Evolutionary conservation across 2,888 invertebrate species (phyloP).

Genomic region (Cataglyphis albicans): DNA sequence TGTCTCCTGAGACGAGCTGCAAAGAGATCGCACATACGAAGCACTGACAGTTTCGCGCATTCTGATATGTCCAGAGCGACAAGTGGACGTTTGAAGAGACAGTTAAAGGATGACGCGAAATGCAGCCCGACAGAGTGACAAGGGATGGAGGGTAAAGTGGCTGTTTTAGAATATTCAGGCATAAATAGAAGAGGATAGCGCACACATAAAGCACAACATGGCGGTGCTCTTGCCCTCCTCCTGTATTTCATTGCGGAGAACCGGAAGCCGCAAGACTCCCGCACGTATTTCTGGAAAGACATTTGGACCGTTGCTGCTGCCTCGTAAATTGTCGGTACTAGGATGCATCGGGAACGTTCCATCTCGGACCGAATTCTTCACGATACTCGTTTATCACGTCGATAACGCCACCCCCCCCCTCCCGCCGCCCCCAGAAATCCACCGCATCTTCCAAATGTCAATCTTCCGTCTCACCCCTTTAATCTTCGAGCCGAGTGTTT

Average conservation of each 20-base stretch:
- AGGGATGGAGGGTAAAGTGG: conserved; percentile 10
- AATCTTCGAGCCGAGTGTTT: conserved; percentile 53
- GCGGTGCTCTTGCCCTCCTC: conserved; percentile 14
- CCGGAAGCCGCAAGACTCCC: conserved; percentile 17
- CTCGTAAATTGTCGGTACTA: conserved; percentile 42
- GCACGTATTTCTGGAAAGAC: conserved; percentile 58
- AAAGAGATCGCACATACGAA: conserved; percentile 5
- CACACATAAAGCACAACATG: conserved; percentile 22
- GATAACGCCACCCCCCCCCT: conserved; percentile 29
- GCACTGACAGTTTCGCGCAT: conserved; percentile 15
- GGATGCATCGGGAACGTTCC: conserved; percentile 23
- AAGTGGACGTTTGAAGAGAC: conserved; percentile 15
- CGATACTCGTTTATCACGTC: conserved; percentile 55
- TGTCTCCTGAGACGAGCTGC: background rate
- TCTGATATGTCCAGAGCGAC: conserved; percentile 10
- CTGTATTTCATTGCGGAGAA: conserved; percentile 56
- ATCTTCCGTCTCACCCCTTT: conserved; percentile 45
- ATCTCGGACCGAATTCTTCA: conserved; percentile 39
- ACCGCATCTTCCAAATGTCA: conserved; percentile 53
- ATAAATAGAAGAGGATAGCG: conserved; percentile 64
- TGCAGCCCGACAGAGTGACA: conserved; percentile 42
- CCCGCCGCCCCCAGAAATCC: conserved; percentile 28
- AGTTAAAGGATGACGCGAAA: conserved; percentile 2
- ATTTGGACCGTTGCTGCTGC: conserved; percentile 16
- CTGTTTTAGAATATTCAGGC: conserved; percentile 65